Evolutionary conservation across 2,113 vertebrate genomes (phyloP).

Genomic region (Macrotus californicus): DNA sequence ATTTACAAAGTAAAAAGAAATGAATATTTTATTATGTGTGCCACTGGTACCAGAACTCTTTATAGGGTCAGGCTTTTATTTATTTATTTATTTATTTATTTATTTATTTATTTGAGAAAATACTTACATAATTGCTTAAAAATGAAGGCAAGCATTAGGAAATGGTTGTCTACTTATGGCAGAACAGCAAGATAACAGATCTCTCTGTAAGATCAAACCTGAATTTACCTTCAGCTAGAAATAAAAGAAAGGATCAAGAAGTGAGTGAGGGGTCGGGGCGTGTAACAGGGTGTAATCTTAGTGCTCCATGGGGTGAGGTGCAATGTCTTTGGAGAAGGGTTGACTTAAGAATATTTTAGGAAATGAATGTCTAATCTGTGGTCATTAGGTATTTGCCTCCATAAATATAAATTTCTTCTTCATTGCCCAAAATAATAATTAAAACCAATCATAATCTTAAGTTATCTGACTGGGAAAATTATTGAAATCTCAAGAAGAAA

Average conservation of each 20-base stretch:
- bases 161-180: background rate
- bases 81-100: background rate
- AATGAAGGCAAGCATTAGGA: background rate
- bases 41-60: background rate
- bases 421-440: background rate
- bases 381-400: background rate
- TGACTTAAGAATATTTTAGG: background rate
- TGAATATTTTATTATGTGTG: background rate
- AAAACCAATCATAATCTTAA: background rate
- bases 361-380: background rate
- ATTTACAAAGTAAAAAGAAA: background rate
- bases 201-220: background rate
- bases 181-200: background rate
- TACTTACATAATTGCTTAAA: background rate
- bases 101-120: background rate
- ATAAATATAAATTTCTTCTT: background rate
- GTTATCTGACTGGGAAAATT: background rate
- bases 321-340: fast-evolving
- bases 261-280: fast-evolving
- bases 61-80: background rate
- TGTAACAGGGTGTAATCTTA: background rate
- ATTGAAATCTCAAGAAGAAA: background rate
- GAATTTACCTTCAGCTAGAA: background rate
- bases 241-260: background rate
- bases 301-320: fast-evolving